Percentiles rank a stretch among this genome's conserved stretches.
phyloP scores from a whole-genome alignment of 2,888 invertebrate species.

The Brachynemurus nebulosus region DNA sequence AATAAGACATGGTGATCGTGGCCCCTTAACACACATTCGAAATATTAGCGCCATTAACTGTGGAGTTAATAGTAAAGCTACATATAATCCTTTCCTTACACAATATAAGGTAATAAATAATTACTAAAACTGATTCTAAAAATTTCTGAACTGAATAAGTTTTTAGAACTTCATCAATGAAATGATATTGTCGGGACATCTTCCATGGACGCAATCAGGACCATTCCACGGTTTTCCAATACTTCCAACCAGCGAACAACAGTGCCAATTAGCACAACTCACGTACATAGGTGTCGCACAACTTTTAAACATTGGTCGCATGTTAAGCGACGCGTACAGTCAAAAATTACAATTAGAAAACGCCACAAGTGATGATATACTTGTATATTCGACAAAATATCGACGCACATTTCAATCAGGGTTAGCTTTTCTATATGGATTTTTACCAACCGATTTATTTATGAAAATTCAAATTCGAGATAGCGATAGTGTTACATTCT shows the following conservation, averaged over 20 bases:
- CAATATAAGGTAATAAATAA: constrained; percentile 26
- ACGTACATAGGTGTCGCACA: constrained; percentile 74
- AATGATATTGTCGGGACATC: constrained; percentile 41
- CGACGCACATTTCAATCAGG: constrained; percentile 85
- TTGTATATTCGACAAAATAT: constrained; percentile 70
- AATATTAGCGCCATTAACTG: constrained; percentile 69
- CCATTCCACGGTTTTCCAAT: constrained; percentile 77
- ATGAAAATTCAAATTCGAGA: constrained; percentile 54
- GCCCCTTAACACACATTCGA: constrained; percentile 70
- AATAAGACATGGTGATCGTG: constrained; percentile 80
- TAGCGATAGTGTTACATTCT: constrained; percentile 70
- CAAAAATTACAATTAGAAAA: constrained; percentile 32
- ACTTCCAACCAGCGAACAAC: constrained; percentile 47
- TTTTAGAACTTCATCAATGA: constrained; percentile 41
- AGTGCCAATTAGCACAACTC: constrained; percentile 74
- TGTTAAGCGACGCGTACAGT: constrained; percentile 45
- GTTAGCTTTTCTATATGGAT: constrained; percentile 59
- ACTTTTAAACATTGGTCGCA: constrained; percentile 61
- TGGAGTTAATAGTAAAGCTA: constrained; percentile 29
- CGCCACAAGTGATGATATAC: constrained; percentile 40
- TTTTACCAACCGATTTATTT: constrained; percentile 52
- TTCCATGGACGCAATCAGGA: constrained; percentile 62
- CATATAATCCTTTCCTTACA: constrained; percentile 25
- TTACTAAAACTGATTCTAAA: background rate
- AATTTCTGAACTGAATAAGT: constrained; percentile 6